Evolutionary conservation across 2,888 invertebrate species (phyloP).

Genomic region (Hecatera dysodea): DNA sequence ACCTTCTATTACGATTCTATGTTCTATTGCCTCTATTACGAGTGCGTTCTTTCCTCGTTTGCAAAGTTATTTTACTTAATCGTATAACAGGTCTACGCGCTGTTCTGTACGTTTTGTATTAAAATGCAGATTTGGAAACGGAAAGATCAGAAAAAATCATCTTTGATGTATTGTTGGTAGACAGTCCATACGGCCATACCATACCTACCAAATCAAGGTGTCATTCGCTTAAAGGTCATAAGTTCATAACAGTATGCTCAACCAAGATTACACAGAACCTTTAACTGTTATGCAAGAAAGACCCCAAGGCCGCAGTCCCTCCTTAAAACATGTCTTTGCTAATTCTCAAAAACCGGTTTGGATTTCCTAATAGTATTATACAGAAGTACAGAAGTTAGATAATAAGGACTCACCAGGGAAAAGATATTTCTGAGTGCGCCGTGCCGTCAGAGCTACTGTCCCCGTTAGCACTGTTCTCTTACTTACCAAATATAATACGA

Average conservation of each 20-base stretch:
- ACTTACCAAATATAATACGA: too few species aligned
- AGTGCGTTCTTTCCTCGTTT: constrained; percentile 12
- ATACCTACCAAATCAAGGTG: background rate
- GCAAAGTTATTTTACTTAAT: background rate
- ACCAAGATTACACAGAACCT: constrained; percentile 12
- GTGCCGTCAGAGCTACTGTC: background rate
- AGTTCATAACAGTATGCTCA: background rate
- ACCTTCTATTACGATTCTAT: too few species aligned
- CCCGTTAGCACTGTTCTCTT: too few species aligned
- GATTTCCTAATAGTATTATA: background rate
- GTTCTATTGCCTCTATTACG: constrained; percentile 18
- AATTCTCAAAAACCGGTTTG: constrained; percentile 9
- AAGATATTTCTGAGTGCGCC: background rate
- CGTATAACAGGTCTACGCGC: background rate
- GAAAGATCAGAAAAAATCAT: background rate
- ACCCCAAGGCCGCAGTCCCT: constrained; percentile 15
- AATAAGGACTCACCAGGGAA: background rate
- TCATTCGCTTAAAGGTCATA: background rate
- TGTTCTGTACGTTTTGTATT: background rate
- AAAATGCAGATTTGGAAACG: background rate
- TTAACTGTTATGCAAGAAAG: constrained; percentile 21
- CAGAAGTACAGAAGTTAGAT: background rate
- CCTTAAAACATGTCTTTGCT: constrained; percentile 3
- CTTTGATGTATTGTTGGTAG: background rate
- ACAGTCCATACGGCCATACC: background rate